These are phyloP conservation scores for Sebastes cheni DNA, from an alignment of 2,797 vertebrate species.

Conservation along the genomic window DNA sequence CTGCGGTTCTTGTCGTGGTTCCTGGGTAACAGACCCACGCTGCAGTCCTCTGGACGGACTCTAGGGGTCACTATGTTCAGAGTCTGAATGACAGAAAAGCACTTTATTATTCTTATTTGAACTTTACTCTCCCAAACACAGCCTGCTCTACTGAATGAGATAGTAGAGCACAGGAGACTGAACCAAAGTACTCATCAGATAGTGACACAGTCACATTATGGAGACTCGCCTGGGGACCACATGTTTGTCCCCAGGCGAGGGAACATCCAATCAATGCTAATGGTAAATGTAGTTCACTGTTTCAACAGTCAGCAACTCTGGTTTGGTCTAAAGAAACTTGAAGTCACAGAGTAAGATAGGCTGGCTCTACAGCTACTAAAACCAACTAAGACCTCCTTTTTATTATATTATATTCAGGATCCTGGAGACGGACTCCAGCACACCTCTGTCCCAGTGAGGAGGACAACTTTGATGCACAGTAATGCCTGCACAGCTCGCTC, in stretches of 20 bases:
- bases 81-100: constrained; percentile 73
- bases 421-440: neutral
- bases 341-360: neutral
- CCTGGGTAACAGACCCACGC: constrained; percentile 92
- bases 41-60: constrained; percentile 95
- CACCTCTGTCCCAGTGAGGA: neutral
- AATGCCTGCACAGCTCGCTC: too few relatives aligned
- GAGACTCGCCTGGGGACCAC: neutral
- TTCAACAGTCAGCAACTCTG: neutral
- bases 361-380: too few relatives aligned
- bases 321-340: neutral
- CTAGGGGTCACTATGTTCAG: constrained; percentile 97
- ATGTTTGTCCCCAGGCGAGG: neutral
- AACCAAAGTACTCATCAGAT: neutral
- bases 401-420: neutral
- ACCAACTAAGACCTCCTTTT: too few relatives aligned
- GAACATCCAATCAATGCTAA: neutral
- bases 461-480: neutral
- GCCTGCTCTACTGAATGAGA: too few relatives aligned
- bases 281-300: neutral
- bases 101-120: neutral
- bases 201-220: neutral
- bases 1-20: constrained; percentile 98
- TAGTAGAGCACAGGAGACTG: neutral
- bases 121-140: neutral